Percentiles rank a stretch among this genome's conserved stretches.
phyloP scores from a whole-genome alignment of 2,888 invertebrate species.

The Gandaritis pyraliata region DNA sequence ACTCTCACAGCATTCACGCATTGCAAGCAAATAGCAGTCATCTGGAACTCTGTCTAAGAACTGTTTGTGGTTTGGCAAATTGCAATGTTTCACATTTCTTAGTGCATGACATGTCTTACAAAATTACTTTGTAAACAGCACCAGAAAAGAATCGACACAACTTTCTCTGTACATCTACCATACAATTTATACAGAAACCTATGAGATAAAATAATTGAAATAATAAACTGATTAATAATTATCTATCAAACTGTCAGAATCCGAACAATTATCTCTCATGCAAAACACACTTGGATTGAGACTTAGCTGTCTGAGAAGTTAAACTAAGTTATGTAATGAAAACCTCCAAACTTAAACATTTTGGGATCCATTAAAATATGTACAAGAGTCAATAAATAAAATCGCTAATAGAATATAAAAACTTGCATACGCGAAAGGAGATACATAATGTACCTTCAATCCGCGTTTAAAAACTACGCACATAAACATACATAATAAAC shows the following conservation, averaged over 20 bases:
- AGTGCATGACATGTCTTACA: slow-evolving; percentile 18
- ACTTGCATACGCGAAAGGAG: slow-evolving; percentile 40
- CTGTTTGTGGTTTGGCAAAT: slow-evolving; percentile 20
- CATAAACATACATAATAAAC: slow-evolving; percentile 31
- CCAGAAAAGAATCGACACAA: slow-evolving; percentile 20
- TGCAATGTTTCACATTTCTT: slow-evolving; percentile 16
- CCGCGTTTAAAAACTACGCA: slow-evolving; percentile 42
- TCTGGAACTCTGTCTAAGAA: slow-evolving; percentile 22
- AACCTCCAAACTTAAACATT: slow-evolving; percentile 46
- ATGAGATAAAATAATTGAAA: slow-evolving; percentile 10
- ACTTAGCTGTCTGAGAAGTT: slow-evolving; percentile 25
- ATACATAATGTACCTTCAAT: slow-evolving; percentile 36
- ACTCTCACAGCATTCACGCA: slow-evolving; percentile 60
- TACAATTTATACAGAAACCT: slow-evolving; percentile 20
- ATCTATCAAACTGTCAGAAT: slow-evolving; percentile 31
- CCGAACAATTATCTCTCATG: slow-evolving; percentile 22
- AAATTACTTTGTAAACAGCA: slow-evolving; percentile 24
- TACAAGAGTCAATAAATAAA: slow-evolving; percentile 55
- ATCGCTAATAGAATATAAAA: slow-evolving; percentile 48
- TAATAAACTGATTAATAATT: slow-evolving; percentile 30
- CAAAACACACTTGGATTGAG: slow-evolving; percentile 35
- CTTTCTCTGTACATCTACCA: slow-evolving; percentile 14
- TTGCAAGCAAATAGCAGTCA: slow-evolving; percentile 50
- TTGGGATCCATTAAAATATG: slow-evolving; percentile 44
- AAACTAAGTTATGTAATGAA: slow-evolving; percentile 40